These are phyloP conservation scores for Ophonus ardosiacus DNA, from an alignment of 2,888 invertebrate genomes.

Conservation along the genomic window DNA sequence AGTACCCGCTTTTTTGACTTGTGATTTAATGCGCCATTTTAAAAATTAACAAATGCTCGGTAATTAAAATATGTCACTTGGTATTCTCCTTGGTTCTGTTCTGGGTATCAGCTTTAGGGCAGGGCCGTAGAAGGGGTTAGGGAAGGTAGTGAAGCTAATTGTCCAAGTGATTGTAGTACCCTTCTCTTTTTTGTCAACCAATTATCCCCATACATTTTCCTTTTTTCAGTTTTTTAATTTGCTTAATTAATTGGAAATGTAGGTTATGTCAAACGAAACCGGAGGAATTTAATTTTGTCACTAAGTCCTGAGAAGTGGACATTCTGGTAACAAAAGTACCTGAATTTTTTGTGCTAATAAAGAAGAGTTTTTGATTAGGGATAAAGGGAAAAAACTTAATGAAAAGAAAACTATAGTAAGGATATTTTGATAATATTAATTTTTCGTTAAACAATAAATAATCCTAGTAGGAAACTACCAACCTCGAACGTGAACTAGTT, in stretches of 20 bases:
- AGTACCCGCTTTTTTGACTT: slow-evolving; percentile 1
- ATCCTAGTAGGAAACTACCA: too few relatives aligned
- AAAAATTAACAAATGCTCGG: slow-evolving; percentile 54
- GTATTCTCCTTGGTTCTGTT: slow-evolving; percentile 12
- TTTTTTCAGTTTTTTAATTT: slow-evolving; percentile 56
- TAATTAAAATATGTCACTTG: slow-evolving; percentile 54
- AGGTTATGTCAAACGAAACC: slow-evolving; percentile 33
- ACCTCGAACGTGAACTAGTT: too few relatives aligned
- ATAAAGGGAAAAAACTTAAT: background rate
- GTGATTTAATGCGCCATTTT: slow-evolving; percentile 43
- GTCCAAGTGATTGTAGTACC: slow-evolving; percentile 6
- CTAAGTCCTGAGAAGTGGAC: background rate
- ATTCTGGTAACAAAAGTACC: background rate
- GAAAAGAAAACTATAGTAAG: background rate
- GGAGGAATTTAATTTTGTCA: slow-evolving; percentile 28
- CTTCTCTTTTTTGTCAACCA: slow-evolving; percentile 40
- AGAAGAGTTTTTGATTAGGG: background rate
- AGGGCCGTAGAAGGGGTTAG: background rate
- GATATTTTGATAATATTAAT: background rate
- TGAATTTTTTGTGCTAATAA: background rate
- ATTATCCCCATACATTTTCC: slow-evolving; percentile 47
- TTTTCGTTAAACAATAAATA: background rate
- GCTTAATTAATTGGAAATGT: slow-evolving; percentile 56
- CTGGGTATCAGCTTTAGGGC: background rate
- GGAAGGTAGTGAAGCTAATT: slow-evolving; percentile 1